Evolutionary conservation across 2,797 vertebrate genomes (phyloP).

Genomic region (Hirundo rustica): DNA sequence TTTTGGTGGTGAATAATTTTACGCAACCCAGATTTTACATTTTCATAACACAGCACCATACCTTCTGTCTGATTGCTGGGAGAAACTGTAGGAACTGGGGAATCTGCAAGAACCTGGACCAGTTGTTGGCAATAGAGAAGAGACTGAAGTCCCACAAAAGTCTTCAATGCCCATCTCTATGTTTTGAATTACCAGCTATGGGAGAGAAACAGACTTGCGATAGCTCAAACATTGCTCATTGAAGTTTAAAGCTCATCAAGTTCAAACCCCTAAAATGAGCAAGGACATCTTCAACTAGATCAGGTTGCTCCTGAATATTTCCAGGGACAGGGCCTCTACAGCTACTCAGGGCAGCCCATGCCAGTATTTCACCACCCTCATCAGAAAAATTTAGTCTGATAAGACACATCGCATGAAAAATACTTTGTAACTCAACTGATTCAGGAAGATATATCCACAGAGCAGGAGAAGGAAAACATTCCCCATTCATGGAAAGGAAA

Average conservation of each 20-base stretch:
- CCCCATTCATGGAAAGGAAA: not conserved
- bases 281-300: not conserved
- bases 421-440: not conserved
- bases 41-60: not conserved
- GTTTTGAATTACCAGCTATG: not conserved
- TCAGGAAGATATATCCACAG: not conserved
- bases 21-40: accelerated
- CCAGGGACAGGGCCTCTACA: not conserved
- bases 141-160: not conserved
- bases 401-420: not conserved
- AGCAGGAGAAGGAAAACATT: not conserved
- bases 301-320: not conserved
- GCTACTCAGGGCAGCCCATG: not conserved
- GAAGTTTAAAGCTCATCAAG: not conserved
- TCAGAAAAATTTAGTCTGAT: not conserved
- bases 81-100: not conserved
- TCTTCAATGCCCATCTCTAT: not conserved
- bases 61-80: not conserved
- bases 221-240: not conserved
- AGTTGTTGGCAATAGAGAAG: not conserved
- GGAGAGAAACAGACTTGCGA: not conserved
- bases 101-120: not conserved
- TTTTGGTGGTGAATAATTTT: not conserved
- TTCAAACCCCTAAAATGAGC: not conserved
- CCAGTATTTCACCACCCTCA: not conserved